Conservation (phyloP, 2,888 invertebrate species). For the Lasioglossum morio region DNA sequence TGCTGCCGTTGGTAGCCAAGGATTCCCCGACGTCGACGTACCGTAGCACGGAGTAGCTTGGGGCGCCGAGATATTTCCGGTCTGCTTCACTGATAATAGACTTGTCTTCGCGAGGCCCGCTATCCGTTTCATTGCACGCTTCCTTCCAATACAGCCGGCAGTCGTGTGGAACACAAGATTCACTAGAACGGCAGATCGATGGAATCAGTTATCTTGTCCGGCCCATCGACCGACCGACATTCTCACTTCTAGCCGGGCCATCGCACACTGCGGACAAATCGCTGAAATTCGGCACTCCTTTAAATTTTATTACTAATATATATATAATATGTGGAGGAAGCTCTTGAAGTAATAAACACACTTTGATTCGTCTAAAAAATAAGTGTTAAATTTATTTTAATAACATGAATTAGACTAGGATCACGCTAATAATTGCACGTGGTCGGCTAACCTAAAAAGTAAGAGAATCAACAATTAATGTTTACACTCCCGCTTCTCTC, state of each 20-base stretch:
- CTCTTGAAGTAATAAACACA: too few species aligned
- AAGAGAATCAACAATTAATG: too few species aligned
- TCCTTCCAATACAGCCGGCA: neutral
- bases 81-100: slow-evolving; percentile 13
- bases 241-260: neutral
- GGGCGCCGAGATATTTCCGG: slow-evolving; percentile 7
- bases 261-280: neutral
- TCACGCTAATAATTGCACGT: too few species aligned
- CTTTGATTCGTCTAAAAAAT: too few species aligned
- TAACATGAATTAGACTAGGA: too few species aligned
- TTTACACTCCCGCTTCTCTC: too few species aligned
- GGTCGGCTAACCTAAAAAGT: too few species aligned
- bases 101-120: neutral
- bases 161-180: slow-evolving; percentile 2
- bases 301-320: too few species aligned
- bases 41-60: slow-evolving; percentile 7
- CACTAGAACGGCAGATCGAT: neutral
- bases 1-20: neutral
- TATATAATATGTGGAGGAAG: too few species aligned
- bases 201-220: neutral
- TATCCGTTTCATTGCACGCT: slow-evolving; percentile 7
- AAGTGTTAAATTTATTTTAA: too few species aligned
- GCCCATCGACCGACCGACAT: neutral
- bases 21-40: neutral
- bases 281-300: too few species aligned